Evolutionary conservation across 2,888 invertebrate species (phyloP).

Genomic region (Branchellion lobata): DNA sequence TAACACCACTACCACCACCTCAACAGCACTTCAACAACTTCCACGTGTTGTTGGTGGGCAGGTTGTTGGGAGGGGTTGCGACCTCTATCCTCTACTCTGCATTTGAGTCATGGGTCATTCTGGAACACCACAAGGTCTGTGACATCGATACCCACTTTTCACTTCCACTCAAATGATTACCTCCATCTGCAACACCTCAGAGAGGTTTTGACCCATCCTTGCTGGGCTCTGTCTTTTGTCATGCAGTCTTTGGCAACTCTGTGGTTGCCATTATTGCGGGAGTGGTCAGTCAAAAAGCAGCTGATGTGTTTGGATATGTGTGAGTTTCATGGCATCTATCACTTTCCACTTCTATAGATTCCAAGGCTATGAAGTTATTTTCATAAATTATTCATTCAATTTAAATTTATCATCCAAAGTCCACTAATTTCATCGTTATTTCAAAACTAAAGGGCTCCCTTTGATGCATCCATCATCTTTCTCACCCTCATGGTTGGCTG

Average conservation of each 20-base stretch:
- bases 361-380: not conserved
- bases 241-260: constrained; percentile 64
- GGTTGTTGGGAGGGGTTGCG: constrained; percentile 65
- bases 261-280: constrained; percentile 65
- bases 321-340: constrained; percentile 50
- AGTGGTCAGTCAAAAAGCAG: constrained; percentile 63
- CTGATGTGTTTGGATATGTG: constrained; percentile 65
- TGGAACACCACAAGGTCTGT: constrained; percentile 64
- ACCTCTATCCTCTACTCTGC: constrained; percentile 66
- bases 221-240: constrained; percentile 63
- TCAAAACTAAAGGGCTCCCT: constrained; percentile 21
- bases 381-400: not conserved
- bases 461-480: constrained; percentile 15
- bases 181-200: constrained; percentile 50
- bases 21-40: constrained; percentile 64
- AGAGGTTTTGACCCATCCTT: constrained; percentile 61
- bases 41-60: constrained; percentile 63
- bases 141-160: not conserved
- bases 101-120: constrained; percentile 65
- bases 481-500: constrained; percentile 17
- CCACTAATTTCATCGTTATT: not conserved
- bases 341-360: not conserved
- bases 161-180: not conserved
- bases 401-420: not conserved
- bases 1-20: not conserved